Base-by-base conservation (phyloP, 2,113 vertebrate species). In the Thalassarche chlororhynchos region DNA sequence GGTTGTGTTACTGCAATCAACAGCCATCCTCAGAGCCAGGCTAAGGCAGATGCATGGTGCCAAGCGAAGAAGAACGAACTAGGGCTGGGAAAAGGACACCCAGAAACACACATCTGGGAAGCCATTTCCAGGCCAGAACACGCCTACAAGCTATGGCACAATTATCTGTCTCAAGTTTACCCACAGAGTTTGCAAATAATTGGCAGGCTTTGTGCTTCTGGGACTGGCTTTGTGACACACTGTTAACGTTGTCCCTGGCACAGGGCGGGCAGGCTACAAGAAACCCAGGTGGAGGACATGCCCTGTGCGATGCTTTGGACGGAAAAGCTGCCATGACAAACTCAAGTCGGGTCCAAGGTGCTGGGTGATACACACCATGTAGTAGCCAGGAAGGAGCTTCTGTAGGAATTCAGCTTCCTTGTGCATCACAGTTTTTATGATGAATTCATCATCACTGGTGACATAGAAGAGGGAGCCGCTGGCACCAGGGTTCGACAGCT, bases 351-450 rank as follows among this genome's bases (percentile, higher is more conserved):
- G 31, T 23, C 14, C 0, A 3, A 65, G 72, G 36, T 9, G 42
- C 49, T 44, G 62, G 38, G 20, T 3, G 29, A 52, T 51, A 97
- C 99, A 58, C 36, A 99, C 99, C 99, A 99, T 99, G 96, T 99
- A 99, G 98, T 99, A 99, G 90, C 99, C 99, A 4, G 99, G 99
- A 58, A 99, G 98, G 87, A 99, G 98, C 90, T 99, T 99, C 98
- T 99, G 99, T 31, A 99, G 98, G 97, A 99, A 99, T 92, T 99
- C 99, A 0, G 99, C 99, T 95, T 99, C 99, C 94, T 99, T 99
- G 98, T 99, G 99, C 99, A 99, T 99, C 95, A 99, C 99, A 0
- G 99, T 99, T 97, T 99, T 99, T 96, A 99, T 99, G 98, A 99
- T 99, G 98, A 99, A 99, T 97, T 99, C 99, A 7, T 99, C 99